phyloP scores from a whole-genome alignment of 92 coral and sea anemone species.

The Chrysogorgia sp. region DNA sequence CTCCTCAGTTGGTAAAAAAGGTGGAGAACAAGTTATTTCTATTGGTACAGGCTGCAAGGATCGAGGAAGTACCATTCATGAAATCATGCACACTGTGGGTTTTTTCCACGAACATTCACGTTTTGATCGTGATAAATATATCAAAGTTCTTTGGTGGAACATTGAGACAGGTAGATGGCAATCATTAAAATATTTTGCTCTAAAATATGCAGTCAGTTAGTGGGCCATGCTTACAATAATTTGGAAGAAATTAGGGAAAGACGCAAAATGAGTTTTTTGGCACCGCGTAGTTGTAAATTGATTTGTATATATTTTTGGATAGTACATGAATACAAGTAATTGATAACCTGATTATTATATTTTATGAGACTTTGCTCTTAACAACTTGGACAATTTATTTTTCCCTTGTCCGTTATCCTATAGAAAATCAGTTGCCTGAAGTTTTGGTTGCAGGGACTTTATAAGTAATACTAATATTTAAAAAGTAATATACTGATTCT shows the following conservation, averaged over 20 bases:
- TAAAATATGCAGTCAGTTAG: not conserved
- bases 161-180: constrained; percentile 9
- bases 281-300: not conserved
- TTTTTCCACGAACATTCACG: constrained; percentile 45
- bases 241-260: not conserved
- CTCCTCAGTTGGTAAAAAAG: constrained; percentile 43
- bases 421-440: too few species aligned
- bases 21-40: constrained; percentile 25
- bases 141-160: constrained; percentile 45
- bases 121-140: constrained; percentile 36
- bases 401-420: too few species aligned
- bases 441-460: too few species aligned
- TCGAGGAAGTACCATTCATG: constrained; percentile 33
- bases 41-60: constrained; percentile 25
- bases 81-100: constrained; percentile 42
- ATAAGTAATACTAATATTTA: too few species aligned
- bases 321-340: too few species aligned
- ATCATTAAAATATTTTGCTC: not conserved
- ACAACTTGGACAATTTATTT: too few species aligned
- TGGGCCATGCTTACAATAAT: too few species aligned
- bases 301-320: not conserved
- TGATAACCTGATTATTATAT: too few species aligned
- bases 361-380: too few species aligned
- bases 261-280: not conserved
- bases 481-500: too few species aligned